These are phyloP conservation scores for Zaprionus gabonicus DNA, from an alignment of 1,140 invertebrate genomes.

Conservation along the genomic window DNA sequence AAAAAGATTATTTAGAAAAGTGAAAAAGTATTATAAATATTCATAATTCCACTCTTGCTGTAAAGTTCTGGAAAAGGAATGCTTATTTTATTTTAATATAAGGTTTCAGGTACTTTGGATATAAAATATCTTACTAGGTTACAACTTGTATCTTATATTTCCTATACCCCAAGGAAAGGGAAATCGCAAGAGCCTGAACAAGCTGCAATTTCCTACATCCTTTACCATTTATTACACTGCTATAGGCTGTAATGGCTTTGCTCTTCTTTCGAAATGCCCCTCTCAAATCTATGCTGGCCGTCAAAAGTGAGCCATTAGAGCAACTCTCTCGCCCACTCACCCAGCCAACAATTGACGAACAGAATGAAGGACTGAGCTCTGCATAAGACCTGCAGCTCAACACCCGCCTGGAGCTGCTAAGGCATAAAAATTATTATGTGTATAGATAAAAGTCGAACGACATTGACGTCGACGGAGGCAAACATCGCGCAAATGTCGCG, in stretches of 20 bases:
- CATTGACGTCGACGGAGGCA: constrained; percentile 53
- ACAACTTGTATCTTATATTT: not conserved
- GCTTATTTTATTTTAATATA: too few species aligned
- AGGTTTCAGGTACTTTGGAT: too few species aligned
- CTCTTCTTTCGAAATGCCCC: constrained; percentile 49
- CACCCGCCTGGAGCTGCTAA: constrained; percentile 34
- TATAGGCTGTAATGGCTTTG: constrained; percentile 52
- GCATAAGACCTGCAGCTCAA: constrained; percentile 39
- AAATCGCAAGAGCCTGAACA: not conserved
- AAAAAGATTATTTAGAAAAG: not conserved
- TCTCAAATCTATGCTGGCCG: constrained; percentile 72
- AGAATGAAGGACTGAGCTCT: constrained; percentile 34
- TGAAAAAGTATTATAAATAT: not conserved
- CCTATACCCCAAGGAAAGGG: not conserved
- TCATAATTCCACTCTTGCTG: not conserved
- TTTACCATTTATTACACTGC: constrained; percentile 31
- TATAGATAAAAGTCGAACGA: constrained; percentile 80
- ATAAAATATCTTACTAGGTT: not conserved
- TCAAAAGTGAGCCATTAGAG: constrained; percentile 69
- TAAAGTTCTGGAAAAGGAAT: too few species aligned
- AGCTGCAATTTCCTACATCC: constrained; percentile 14
- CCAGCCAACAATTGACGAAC: constrained; percentile 1
- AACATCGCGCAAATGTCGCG: constrained; percentile 71
- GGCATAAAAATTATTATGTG: constrained; percentile 78
- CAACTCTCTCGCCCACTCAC: constrained; percentile 39